Base-by-base conservation (phyloP, 2,797 vertebrate genomes). In the Poecilia gillii region DNA sequence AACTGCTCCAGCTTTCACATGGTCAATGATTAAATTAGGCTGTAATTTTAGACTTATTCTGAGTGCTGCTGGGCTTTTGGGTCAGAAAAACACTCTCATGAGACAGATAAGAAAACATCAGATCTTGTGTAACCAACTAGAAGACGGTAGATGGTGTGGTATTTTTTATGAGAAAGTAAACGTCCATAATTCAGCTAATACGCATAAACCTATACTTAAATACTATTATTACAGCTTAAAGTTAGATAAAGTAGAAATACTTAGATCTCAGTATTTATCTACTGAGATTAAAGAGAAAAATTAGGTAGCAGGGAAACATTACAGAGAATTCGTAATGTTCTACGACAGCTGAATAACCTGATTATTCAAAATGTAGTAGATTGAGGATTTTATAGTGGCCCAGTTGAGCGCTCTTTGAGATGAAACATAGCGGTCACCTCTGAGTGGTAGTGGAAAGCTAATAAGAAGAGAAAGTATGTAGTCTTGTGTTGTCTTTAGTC, bases 1-100 rank as follows among this genome's bases (percentile, higher is more conserved):
- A 92, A 74, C 78, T 41, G 72, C 74, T 87, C 49, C 57, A 76
- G 78, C 84, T 89, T 92, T 89, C 92, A 91, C 91, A 93, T 93
- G 93, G 93, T 79, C 81, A 64, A 57, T 91, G 83, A 92, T 92
- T 91, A 84, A 84, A 92, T 92, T 90, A 85, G 76, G 82, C 73
- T 83, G 62, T 68, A 90, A 90, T 89, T 85, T 88, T 82, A 91
- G 91, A 74, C 74, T 85, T 84, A 81, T 92, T 87, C 83, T 92
- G 81, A 80, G 83, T 53, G 41, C 45, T 73, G 59, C 81, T n/a
- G 62, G 74, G 76, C 74, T 86, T 88, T 75, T 31, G 72, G 88
- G 87, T 89, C 84, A 92, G 80, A 71, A 88, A 90, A 93, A 91
- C 85, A 91, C 85, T 71, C 85, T 87, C 86, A 92, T 84, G 66